A percentile compares a stretch with the other conserved stretches of the same genome.
phyloP scores from a whole-genome alignment of 2,888 invertebrate genomes.

The Agonopterix heracliana region DNA sequence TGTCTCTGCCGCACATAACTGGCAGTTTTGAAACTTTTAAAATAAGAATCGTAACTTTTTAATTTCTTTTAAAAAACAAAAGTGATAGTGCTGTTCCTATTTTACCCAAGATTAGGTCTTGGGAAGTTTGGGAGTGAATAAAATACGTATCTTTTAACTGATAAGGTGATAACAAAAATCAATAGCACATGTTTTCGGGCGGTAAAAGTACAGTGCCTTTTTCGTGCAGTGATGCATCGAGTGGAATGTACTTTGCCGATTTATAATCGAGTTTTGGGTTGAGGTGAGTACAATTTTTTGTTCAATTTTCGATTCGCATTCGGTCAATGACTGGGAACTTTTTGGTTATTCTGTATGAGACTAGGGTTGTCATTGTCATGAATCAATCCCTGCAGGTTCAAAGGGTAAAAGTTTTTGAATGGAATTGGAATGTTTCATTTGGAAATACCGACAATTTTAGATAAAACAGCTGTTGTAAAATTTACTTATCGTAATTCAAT shows the following conservation, averaged over 20 bases:
- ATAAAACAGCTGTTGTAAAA: too few species aligned
- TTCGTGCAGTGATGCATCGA: slow-evolving; percentile 54
- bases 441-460: too few species aligned
- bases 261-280: slow-evolving; percentile 49
- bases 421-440: too few species aligned
- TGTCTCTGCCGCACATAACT: slow-evolving; percentile 33
- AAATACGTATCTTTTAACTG: slow-evolving; percentile 17
- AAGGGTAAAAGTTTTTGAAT: too few species aligned
- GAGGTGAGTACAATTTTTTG: slow-evolving; percentile 53
- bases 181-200: slow-evolving; percentile 34
- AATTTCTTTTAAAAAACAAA: slow-evolving; percentile 7
- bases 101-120: background rate
- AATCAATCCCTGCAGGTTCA: too few species aligned
- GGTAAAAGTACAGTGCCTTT: slow-evolving; percentile 22
- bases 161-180: slow-evolving; percentile 47
- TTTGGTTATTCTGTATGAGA: background rate
- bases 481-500: too few species aligned
- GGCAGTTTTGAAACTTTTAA: slow-evolving; percentile 34
- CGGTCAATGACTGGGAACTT: slow-evolving; percentile 45
- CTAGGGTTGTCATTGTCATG: too few species aligned
- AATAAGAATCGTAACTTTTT: slow-evolving; percentile 6
- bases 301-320: slow-evolving; percentile 9
- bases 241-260: slow-evolving; percentile 37
- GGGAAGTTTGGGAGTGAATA: background rate
- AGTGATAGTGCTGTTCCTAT: background rate